These are phyloP conservation scores for Catharus minimus DNA, from an alignment of 2,113 vertebrate genomes.

Conservation along the genomic window DNA sequence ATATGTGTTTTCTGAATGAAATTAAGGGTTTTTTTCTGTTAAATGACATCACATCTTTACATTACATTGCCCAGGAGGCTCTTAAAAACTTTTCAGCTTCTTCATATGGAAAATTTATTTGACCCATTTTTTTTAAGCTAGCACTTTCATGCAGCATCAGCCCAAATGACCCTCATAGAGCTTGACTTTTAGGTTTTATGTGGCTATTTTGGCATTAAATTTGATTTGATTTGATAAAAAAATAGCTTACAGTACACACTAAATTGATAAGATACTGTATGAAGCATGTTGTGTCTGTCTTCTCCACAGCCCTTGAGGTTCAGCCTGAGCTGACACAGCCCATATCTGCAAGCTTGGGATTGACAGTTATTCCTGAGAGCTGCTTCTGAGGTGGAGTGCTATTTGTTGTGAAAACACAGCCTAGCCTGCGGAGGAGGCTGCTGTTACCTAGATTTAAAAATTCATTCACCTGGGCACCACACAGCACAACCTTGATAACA, in stretches of 20 bases:
- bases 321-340: not conserved
- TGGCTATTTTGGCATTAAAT: not conserved
- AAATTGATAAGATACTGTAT: rapidly evolving
- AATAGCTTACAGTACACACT: not conserved
- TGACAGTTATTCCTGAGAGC: not conserved
- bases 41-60: not conserved
- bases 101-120: not conserved
- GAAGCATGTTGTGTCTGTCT: not conserved
- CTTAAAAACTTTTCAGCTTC: not conserved
- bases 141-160: not conserved
- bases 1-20: not conserved
- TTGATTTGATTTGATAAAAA: not conserved
- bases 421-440: not conserved
- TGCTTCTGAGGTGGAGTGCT: not conserved
- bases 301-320: not conserved
- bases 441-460: not conserved
- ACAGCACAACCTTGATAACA: not conserved
- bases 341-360: not conserved
- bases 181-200: not conserved
- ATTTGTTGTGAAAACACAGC: not conserved
- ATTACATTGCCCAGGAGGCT: not conserved
- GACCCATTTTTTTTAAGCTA: not conserved
- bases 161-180: not conserved
- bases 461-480: not conserved
- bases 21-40: not conserved